Conservation (phyloP, 2,113 vertebrate genomes). For the Condylura cristata region DNA sequence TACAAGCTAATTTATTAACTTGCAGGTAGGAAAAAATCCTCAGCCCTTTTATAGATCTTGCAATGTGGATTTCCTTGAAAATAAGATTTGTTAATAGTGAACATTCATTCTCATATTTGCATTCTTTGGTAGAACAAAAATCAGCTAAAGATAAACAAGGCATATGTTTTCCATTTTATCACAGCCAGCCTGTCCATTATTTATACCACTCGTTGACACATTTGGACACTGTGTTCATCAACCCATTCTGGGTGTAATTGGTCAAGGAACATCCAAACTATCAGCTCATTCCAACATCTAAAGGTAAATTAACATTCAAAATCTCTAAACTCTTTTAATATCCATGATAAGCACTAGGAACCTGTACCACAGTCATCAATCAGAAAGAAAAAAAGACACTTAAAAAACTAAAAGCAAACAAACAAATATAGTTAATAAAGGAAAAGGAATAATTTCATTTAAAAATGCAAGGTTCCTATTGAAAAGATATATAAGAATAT, state of each 20-base stretch:
- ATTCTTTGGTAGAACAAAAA: not conserved
- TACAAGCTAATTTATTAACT: not conserved
- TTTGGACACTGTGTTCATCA: not conserved
- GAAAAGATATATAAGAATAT: not conserved
- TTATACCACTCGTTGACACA: not conserved
- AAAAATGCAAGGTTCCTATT: not conserved
- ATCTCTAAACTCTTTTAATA: not conserved
- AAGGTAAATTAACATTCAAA: not conserved
- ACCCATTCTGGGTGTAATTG: not conserved
- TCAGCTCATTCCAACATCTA: not conserved
- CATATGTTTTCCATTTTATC: not conserved
- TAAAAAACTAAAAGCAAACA: conserved; percentile 1
- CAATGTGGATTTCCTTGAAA: conserved; percentile 21
- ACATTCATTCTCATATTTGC: not conserved
- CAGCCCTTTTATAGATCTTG: not conserved
- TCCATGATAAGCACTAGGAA: not conserved
- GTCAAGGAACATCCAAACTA: not conserved
- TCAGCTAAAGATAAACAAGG: not conserved
- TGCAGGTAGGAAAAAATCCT: not conserved
- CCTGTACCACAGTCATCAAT: not conserved
- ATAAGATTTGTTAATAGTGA: conserved; percentile 4
- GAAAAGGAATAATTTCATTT: not conserved
- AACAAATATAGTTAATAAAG: not conserved
- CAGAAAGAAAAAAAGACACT: not conserved
- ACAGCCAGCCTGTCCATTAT: not conserved